These are phyloP conservation scores for Pempheris klunzingeri DNA, from an alignment of 2,797 vertebrate genomes.

Conservation along the genomic window DNA sequence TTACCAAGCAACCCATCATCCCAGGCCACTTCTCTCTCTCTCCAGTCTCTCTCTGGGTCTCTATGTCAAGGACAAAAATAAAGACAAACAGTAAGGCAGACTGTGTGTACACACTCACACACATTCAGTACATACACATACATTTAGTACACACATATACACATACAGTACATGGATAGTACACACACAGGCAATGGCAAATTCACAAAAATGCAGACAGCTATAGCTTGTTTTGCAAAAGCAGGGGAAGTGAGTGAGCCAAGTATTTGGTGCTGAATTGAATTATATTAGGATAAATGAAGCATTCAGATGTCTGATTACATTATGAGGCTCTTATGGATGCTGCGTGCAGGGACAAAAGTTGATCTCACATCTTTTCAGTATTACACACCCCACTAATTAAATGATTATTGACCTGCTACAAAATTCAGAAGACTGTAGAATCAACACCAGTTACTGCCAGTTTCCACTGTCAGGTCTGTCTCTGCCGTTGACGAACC, in stretches of 20 bases:
- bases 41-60: conserved; percentile 8
- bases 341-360: not conserved
- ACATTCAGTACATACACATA: too few species aligned
- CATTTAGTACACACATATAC: not conserved
- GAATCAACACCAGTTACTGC: not conserved
- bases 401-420: conserved; percentile 2
- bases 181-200: not conserved
- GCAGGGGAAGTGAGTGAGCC: conserved; percentile 45
- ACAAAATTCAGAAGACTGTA: not conserved
- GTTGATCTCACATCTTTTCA: conserved; percentile 32
- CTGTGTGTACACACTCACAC: not conserved
- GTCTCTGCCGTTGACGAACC: not conserved
- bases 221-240: conserved; percentile 44
- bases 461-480: not conserved
- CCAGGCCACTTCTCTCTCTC: conserved; percentile 22
- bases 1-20: conserved; percentile 71
- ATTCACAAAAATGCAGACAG: conserved; percentile 18
- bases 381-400: not conserved
- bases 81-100: conserved; percentile 46
- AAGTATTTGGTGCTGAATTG: conserved; percentile 28
- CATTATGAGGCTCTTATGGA: conserved; percentile 34
- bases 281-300: conserved; percentile 48
- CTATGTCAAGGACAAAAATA: conserved; percentile 39
- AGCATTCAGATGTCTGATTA: conserved; percentile 49
- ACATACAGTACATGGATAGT: not conserved